phyloP scores from a whole-genome alignment of 2,888 invertebrate genomes.

The Thereva unica region DNA sequence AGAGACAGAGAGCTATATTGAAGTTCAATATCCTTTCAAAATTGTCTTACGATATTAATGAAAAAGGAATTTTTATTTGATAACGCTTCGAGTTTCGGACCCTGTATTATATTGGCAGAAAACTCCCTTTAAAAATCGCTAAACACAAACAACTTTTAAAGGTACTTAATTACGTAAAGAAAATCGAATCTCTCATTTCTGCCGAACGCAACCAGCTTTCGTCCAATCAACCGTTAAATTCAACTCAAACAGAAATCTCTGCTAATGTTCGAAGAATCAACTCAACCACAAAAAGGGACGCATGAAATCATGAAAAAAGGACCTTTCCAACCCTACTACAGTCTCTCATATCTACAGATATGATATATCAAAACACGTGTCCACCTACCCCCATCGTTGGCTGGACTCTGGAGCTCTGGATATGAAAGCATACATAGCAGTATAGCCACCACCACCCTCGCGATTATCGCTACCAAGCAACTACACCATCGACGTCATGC shows the following conservation, averaged over 20 bases:
- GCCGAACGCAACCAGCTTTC: no score
- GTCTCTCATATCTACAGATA: not conserved
- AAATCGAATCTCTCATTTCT: no score
- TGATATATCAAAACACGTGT: slow-evolving; percentile 4
- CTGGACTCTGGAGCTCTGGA: not conserved
- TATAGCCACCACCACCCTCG: slow-evolving; percentile 1
- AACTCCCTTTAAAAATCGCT: no score
- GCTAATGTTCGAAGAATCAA: slow-evolving; percentile 5
- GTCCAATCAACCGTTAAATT: slow-evolving; percentile 6
- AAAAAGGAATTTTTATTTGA: no score
- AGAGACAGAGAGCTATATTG: no score
- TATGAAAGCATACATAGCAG: not conserved
- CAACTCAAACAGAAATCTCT: slow-evolving; percentile 11
- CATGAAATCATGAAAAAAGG: slow-evolving; percentile 5
- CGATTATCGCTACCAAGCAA: not conserved
- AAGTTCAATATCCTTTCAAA: no score
- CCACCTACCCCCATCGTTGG: slow-evolving; percentile 2
- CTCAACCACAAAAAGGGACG: slow-evolving; percentile 24
- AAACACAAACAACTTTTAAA: no score
- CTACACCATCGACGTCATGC: not conserved
- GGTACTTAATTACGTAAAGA: no score
- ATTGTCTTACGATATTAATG: no score
- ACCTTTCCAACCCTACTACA: not conserved
- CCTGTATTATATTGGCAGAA: no score
- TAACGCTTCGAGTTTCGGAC: no score